Base-by-base conservation (phyloP, 2,797 vertebrate genomes). In the Eurystomus glaucurus region DNA sequence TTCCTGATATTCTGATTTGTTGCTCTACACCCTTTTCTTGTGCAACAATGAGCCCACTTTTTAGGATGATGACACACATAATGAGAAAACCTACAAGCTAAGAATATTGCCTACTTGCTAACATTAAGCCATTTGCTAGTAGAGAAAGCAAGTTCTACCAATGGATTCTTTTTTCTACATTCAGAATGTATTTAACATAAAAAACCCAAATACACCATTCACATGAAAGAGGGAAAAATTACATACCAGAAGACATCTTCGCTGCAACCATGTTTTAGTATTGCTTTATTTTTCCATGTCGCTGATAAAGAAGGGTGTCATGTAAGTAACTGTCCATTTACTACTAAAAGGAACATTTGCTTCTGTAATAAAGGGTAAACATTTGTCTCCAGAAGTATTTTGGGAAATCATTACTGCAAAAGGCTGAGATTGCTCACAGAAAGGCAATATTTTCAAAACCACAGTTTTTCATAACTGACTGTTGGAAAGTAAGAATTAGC, bases 401-500 rank as follows among this genome's bases (percentile, higher is more conserved):
- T 86, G 70, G 58, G 74, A 86, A 79, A 69, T 50, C 20, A 55
- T 62, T 60, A 64, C 55, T 84, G 72, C 79, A 88, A 88, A 93
- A 88, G 79, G 26, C 79, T 90, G 57, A 69, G n/a, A 81, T 55
- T 74, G 52, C 76, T 96, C 54, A 84, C 37, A 65, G 79, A 72
- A 94, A 90, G 57, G 46, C 33, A 88, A 5, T 84, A 84, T 86
- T 96, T 88, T 83, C 51, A 55, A 93, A 88, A 43, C 4, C 4
- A 19, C 14, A 20, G 15, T 84, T 95, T 95, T 90, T 91, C 39
- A 29, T 77, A 71, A 86, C n/a, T 77, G 57, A 50, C 57, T 90
- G 65, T 61, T 64, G 74, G 58, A 92, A 96, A 90, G 64, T 62
- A 88, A 88, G 80, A 94, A 80, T 41, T 68, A 79, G 60, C 70